Conservation (phyloP, 2,797 vertebrate genomes). For the Helarctos malayanus region DNA sequence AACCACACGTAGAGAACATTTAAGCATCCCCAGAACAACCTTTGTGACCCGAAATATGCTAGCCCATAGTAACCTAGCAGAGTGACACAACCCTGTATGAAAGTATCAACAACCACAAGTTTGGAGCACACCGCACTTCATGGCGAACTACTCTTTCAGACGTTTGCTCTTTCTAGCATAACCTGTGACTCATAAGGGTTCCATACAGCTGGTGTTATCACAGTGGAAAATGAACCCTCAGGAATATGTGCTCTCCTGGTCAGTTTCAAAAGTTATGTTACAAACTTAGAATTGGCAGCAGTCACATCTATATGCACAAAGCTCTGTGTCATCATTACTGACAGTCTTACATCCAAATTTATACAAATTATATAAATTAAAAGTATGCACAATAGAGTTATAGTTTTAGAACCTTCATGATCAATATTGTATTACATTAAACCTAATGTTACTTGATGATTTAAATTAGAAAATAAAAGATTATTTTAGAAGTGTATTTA, state of each 20-base stretch:
- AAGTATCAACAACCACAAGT: not conserved
- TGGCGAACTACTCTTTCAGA: not conserved
- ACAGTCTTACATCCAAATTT: not conserved
- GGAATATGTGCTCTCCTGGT: not conserved
- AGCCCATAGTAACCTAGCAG: not conserved
- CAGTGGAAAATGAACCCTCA: not conserved
- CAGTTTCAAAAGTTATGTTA: not conserved
- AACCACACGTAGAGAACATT: not conserved
- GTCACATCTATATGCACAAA: not conserved
- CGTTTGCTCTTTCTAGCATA: slow-evolving; percentile 6
- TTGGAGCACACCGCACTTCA: not conserved
- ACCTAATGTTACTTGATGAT: slow-evolving; percentile 24
- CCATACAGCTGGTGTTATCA: not conserved
- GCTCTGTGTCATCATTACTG: not conserved
- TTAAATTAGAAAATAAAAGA: slow-evolving; percentile 41
- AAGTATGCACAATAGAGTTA: not conserved
- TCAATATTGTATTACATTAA: slow-evolving; percentile 44
- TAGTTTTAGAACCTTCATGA: slow-evolving; percentile 38
- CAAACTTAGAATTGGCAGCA: not conserved
- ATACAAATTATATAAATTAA: slow-evolving; percentile 5
- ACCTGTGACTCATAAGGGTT: not conserved
- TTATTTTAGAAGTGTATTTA: not conserved
- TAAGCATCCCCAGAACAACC: not conserved
- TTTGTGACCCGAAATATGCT: slow-evolving; percentile 24
- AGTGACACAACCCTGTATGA: not conserved